phyloP scores from a whole-genome alignment of 64 coral and sea anemone genomes.

The Porites australiensis region DNA sequence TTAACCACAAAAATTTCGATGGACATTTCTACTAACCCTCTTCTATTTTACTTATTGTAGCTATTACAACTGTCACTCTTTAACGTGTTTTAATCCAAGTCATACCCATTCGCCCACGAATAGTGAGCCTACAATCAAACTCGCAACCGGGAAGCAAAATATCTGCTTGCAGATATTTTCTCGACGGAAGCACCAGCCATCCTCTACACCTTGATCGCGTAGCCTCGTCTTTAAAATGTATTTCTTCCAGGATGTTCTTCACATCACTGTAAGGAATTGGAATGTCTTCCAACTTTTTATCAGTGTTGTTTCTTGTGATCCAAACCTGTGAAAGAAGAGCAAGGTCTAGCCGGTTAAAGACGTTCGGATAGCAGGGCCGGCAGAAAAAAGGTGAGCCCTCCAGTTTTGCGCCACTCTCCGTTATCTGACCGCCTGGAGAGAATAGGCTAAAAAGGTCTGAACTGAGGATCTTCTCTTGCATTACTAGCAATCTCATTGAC shows the following conservation, averaged over 20 bases:
- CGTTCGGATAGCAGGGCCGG: too few relatives aligned
- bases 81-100: not conserved
- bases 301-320: not conserved
- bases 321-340: not conserved
- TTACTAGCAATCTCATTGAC: too few relatives aligned
- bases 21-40: too few relatives aligned
- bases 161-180: not conserved
- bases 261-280: not conserved
- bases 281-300: not conserved
- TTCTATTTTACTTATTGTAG: too few relatives aligned
- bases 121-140: constrained; percentile 30
- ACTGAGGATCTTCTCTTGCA: too few relatives aligned
- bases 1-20: too few relatives aligned
- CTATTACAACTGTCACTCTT: too few relatives aligned
- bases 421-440: too few relatives aligned
- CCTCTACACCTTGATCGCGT: not conserved
- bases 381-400: too few relatives aligned
- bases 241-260: not conserved
- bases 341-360: too few relatives aligned
- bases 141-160: constrained; percentile 31
- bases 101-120: not conserved
- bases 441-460: too few relatives aligned
- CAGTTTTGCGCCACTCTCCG: too few relatives aligned
- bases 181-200: not conserved
- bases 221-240: not conserved